Conservation (phyloP, 2,888 invertebrate species). For the Azorinus chamasolen region DNA sequence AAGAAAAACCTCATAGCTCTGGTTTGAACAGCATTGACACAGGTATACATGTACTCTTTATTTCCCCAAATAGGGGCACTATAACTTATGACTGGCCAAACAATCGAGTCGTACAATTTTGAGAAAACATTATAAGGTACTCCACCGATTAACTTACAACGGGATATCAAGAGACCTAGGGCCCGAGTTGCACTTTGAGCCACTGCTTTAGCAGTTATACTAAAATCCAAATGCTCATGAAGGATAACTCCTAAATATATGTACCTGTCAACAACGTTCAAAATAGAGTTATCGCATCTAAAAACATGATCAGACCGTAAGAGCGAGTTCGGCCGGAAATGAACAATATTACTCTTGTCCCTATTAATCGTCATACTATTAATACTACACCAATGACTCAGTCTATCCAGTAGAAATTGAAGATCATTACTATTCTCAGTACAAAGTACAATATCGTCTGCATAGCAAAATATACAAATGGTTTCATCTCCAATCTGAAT, state of each 20-base stretch:
- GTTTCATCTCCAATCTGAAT: constrained; percentile 31
- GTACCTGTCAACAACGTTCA: constrained; percentile 38
- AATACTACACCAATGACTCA: constrained; percentile 42
- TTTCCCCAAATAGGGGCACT: constrained; percentile 29
- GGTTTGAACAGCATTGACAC: no score
- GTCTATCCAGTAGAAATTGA: constrained; percentile 33
- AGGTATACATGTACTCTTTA: no score
- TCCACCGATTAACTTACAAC: constrained; percentile 43
- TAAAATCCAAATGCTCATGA: constrained; percentile 33
- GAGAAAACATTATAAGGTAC: constrained; percentile 37
- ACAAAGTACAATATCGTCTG: constrained; percentile 51
- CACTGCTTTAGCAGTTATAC: constrained; percentile 33
- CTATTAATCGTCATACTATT: constrained; percentile 44
- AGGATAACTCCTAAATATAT: constrained; percentile 36
- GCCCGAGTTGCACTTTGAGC: constrained; percentile 45
- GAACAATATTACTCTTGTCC: constrained; percentile 51
- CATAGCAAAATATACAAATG: constrained; percentile 42
- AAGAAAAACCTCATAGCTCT: no score
- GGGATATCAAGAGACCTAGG: constrained; percentile 42
- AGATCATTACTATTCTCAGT: constrained; percentile 42
- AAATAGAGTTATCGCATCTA: constrained; percentile 26
- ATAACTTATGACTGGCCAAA: constrained; percentile 51
- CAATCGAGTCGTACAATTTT: constrained; percentile 44
- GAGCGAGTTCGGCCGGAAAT: constrained; percentile 34
- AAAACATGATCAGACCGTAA: constrained; percentile 19